Evolutionary conservation across 2,888 invertebrate species (phyloP), one percentile per base, ranked within the genome.

Genomic region (Drosophila conformis): DNA sequence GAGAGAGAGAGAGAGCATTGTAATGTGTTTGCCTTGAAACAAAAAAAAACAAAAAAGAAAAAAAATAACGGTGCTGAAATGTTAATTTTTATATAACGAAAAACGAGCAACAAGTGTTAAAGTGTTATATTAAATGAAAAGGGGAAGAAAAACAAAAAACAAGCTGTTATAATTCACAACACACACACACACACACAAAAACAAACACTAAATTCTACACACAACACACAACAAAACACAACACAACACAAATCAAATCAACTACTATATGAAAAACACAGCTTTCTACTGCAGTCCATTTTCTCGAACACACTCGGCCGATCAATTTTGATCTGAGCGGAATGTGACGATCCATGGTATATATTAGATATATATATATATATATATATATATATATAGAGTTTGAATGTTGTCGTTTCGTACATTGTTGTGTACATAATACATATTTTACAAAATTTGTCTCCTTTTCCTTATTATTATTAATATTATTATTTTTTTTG

Each of bases 21-120:
- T 76, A 87, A 87, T 90, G 86, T 88, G 90, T 91, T 92, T 92
- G 90, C 92, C 89, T 87, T 89, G 84, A 77, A 82, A 86, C 66
- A 70, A 84, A 81, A 87, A 79, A 18, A 36, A 36, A 7, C 73
- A 81, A 69, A 69, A 42, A 42, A 5, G 2, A 4, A 46, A 18
- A 63, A 64, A 72, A 68, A 85, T 66, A 91, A 92, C 89, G 92
- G 92, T 92, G 92, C 92, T 92, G 92, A 92, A 92, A 92, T 92
- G 91, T 92, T 92, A 92, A 91, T 91, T 89, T 87, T 73, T 69
- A 73, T 73, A 73, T 60, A 67, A 72, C 54, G 57, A 66, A 76
- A 73, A 80, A 69, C 72, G 78, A 78, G 73, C 67, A 64, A 80
- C 69, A 80, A 80, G 80, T 83, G 88, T 79, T 84, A 84, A 61